Base-by-base conservation (phyloP, 2,113 vertebrate genomes). In the Solea senegalensis region DNA sequence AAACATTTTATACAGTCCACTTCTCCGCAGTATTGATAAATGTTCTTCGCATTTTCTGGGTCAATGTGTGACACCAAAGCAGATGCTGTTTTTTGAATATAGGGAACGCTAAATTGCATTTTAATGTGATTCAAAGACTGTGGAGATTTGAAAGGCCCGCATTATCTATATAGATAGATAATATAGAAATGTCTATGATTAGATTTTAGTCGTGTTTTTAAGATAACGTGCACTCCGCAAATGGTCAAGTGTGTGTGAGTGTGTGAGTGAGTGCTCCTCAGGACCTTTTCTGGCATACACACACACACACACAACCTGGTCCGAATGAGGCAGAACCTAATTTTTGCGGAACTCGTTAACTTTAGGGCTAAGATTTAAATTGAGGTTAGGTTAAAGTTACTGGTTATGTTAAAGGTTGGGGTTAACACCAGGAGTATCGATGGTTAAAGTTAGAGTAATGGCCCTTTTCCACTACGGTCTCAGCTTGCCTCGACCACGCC, bases 11-110 rank as follows among this genome's bases (percentile, higher is more conserved):
- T 21, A 45, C 2, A 57, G 39, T 74, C 73, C 49, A 53, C 43
- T 60, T 40, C 26, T 10, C 43, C 39, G 69, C 51, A 55, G 44
- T 62, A 68, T 41, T 77, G 66, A 69, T 71, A 49, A 65, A 68
- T 74, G 69, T 62, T 58, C 34, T 34, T 21, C 13, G 50, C 8
- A 12, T 70, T 81, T 73, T 81, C 69, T 76, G 68, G 84, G 81
- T 66, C 78, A 83, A 55, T 46, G 2, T 65, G 26, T 51, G 73
- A 54, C 51, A 52, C 62, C 5, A 14, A 56, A 78, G 28, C 71
- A 83, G 65, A 67, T 84, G 48, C 52, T 11, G 53, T 64, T 72
- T 64, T 72, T 41, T 61, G 11, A 45, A 51, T 64, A 49, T 51
- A 52, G 13, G 15, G 5, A 27, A 21, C 45, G 50, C 39, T 44